phyloP scores from a whole-genome alignment of 2,888 invertebrate genomes.

The Cephalotes varians region DNA sequence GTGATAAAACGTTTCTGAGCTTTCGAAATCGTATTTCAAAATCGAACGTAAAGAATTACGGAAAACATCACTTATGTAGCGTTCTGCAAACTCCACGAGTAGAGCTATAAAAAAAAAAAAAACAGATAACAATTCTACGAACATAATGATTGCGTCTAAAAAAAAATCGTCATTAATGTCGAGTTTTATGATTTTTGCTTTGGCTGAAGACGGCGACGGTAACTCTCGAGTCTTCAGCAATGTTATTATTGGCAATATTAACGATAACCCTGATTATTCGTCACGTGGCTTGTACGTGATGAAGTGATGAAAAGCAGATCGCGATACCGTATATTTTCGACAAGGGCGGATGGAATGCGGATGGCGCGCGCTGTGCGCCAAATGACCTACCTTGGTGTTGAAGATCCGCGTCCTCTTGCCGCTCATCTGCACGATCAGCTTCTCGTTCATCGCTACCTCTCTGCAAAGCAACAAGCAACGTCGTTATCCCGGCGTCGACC shows the following conservation, averaged over 20 bases:
- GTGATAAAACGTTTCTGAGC: not conserved
- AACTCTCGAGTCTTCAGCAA: not conserved
- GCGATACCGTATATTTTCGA: not conserved
- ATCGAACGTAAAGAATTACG: not conserved
- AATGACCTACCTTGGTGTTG: slow-evolving; percentile 89
- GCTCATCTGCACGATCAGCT: slow-evolving; percentile 94
- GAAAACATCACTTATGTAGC: not conserved
- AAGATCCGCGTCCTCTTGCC: slow-evolving; percentile 93
- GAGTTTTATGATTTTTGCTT: not conserved
- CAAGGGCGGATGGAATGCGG: not conserved
- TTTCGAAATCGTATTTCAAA: too few species aligned
- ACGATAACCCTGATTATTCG: not conserved
- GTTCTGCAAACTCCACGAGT: not conserved
- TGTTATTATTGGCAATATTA: too few species aligned
- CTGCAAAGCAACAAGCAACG: slow-evolving; percentile 87
- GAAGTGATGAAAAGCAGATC: not conserved
- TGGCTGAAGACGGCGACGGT: not conserved
- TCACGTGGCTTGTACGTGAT: not conserved
- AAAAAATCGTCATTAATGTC: not conserved
- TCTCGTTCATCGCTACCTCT: slow-evolving; percentile 94
- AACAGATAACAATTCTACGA: not conserved
- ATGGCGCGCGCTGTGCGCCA: not conserved
- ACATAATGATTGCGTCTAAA: not conserved
- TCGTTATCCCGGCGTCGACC: slow-evolving; percentile 3
- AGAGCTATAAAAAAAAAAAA: not conserved